Evolutionary conservation across 2,888 invertebrate genomes (phyloP), one percentile per base, ranked within the genome.

Genomic region (Pristionchus fissidentatus): DNA sequence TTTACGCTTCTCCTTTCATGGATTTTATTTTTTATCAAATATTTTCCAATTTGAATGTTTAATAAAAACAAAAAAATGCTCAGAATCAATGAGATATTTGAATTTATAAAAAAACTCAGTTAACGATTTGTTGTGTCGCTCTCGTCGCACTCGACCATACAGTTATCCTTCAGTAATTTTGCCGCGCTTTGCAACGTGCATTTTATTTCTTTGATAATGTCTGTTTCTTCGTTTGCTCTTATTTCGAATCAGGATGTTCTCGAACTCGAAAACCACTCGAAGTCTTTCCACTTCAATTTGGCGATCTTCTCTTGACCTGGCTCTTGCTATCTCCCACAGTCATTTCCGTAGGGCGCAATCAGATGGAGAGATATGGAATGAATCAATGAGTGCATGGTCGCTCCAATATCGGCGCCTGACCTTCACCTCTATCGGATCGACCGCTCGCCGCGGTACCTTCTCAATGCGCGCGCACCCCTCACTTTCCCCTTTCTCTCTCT

Each of bases 231-330:
- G n/a, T 41, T 70, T 70, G 41, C 70, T 38, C 43, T 70, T 70
- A 41, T 0, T 3, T 15, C 26, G n/a, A 26, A 26, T 41, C 70
- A 41, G 70, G 26, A 35, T 41, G 19, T 70, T 41, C 70, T 43
- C 70, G 38, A 43, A n/a, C 70, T 70, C 70, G 43, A 70, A 41
- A 41, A 70, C 70, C 70, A 70, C 70, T 70, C 43, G 70, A 41
- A 26, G 41, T 22, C 19, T 13, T 41, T 41, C 43, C 13, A n/a
- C n/a, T n/a, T n/a, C n/a, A n/a, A n/a, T n/a, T n/a, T n/a, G n/a
- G n/a, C n/a, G n/a, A 43, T 70, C 70, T 8, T 35, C n/a, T 19
- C 26, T 41, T 15, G 70, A n/a, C 66, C 38, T n/a, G 41, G n/a
- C 41, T 26, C n/a, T 41, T n/a, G 41, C 70, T 35, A n/a, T 38